Evolutionary conservation across 1,140 invertebrate species (phyloP).

Genomic region (Pristionchus pacificus): DNA sequence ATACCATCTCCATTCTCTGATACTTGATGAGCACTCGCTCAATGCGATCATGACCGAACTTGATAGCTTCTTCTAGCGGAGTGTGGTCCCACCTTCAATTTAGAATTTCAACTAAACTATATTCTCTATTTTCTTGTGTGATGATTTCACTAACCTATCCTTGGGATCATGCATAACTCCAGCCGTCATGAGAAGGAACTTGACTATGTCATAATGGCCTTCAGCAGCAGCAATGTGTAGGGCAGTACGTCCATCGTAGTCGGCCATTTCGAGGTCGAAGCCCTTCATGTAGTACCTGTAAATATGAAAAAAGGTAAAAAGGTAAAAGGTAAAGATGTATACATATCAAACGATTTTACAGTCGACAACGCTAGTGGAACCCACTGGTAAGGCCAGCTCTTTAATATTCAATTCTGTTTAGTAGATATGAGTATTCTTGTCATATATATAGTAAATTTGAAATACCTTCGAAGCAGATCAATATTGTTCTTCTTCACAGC

Average conservation of each 20-base stretch:
- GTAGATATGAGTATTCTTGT: too few relatives aligned
- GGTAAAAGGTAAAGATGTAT: constrained; percentile 84
- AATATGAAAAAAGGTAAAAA: constrained; percentile 7
- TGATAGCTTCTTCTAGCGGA: constrained; percentile 55
- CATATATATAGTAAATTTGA: constrained; percentile 7
- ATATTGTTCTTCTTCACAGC: constrained; percentile 85
- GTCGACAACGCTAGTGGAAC: too few relatives aligned
- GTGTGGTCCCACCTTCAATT: constrained; percentile 44
- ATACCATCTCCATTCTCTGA: too few relatives aligned
- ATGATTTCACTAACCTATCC: constrained; percentile 18
- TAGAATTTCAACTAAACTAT: constrained; percentile 3
- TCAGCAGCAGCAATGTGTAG: constrained; percentile 61
- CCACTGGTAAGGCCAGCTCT: too few relatives aligned
- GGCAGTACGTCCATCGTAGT: constrained; percentile 76
- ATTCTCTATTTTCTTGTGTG: neutral
- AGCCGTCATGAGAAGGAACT: constrained; percentile 69
- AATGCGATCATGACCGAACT: too few relatives aligned
- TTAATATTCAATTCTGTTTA: too few relatives aligned
- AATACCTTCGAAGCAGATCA: constrained; percentile 66
- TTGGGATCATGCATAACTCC: constrained; percentile 66
- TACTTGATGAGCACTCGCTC: too few relatives aligned
- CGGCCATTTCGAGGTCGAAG: constrained; percentile 71
- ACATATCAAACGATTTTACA: too few relatives aligned
- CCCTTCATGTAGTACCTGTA: constrained; percentile 49
- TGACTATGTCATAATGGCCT: constrained; percentile 56